These are phyloP conservation scores for Takifugu bimaculatus DNA, from an alignment of 2,113 vertebrate species.

Conservation along the genomic window DNA sequence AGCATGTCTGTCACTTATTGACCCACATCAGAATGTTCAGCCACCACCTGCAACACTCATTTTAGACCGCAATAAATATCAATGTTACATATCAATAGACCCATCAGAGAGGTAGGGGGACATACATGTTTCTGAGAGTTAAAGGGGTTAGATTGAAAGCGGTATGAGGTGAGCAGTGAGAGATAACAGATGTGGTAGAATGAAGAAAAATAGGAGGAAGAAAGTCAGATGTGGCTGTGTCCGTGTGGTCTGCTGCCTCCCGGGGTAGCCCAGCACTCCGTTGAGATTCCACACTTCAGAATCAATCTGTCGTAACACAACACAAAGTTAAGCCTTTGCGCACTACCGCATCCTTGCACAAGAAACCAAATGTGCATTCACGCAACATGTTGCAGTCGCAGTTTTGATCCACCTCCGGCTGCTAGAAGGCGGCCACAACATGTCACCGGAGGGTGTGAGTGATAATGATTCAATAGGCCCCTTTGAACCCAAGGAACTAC, in stretches of 20 bases:
- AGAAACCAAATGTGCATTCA: slow-evolving; percentile 19
- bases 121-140: slow-evolving; percentile 30
- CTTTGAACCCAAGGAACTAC: not conserved
- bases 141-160: slow-evolving; percentile 42
- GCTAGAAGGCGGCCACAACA: slow-evolving; percentile 7
- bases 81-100: slow-evolving; percentile 72
- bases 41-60: slow-evolving; percentile 58
- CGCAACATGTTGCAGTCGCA: slow-evolving; percentile 17
- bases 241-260: slow-evolving; percentile 61
- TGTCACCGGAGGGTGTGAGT: slow-evolving; percentile 18
- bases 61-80: slow-evolving; percentile 69
- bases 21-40: slow-evolving; percentile 64
- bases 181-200: slow-evolving; percentile 23
- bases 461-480: not conserved
- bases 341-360: slow-evolving; percentile 9
- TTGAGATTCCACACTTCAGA: slow-evolving; percentile 67
- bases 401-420: slow-evolving; percentile 30
- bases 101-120: slow-evolving; percentile 47
- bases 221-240: slow-evolving; percentile 50
- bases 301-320: slow-evolving; percentile 66
- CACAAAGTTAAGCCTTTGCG: slow-evolving; percentile 38
- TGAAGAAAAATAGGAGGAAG: slow-evolving; percentile 39
- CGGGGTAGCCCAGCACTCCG: slow-evolving; percentile 62
- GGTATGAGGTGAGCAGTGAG: slow-evolving; percentile 5
- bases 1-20: slow-evolving; percentile 59